phyloP scores from a whole-genome alignment of 2,888 invertebrate species.

The Atethmia centrago region DNA sequence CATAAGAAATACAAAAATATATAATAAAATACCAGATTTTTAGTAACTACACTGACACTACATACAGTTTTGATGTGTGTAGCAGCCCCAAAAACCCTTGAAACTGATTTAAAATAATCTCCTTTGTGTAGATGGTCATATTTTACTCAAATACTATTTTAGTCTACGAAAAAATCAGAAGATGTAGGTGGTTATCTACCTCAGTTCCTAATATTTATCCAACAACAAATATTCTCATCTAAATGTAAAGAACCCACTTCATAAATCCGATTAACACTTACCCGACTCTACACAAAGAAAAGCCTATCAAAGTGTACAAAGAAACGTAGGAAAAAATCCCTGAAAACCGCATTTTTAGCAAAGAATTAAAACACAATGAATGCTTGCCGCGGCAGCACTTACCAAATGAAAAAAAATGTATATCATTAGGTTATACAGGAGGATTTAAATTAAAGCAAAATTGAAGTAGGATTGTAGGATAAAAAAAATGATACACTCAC shows the following conservation, averaged over 20 bases:
- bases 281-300: conserved; percentile 26
- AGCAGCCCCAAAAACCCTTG: too few relatives aligned
- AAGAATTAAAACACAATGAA: conserved; percentile 56
- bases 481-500: too few relatives aligned
- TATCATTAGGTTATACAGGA: conserved; percentile 32
- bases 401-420: conserved; percentile 52
- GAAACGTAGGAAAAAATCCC: conserved; percentile 21
- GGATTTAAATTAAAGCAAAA: conserved; percentile 19
- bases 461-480: neutral
- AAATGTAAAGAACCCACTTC: conserved; percentile 34
- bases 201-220: neutral
- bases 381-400: conserved; percentile 38
- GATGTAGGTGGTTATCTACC: neutral
- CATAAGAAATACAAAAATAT: too few relatives aligned
- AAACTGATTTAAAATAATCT: too few relatives aligned
- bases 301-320: conserved; percentile 38
- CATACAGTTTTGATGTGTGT: too few relatives aligned
- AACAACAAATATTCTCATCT: conserved; percentile 8
- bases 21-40: too few relatives aligned
- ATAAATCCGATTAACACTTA: conserved; percentile 33
- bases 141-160: neutral
- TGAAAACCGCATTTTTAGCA: conserved; percentile 34
- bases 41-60: too few relatives aligned
- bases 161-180: neutral
- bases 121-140: neutral